Evolutionary conservation across 2,797 vertebrate species (phyloP), one percentile per base, ranked within the genome.

Genomic region (Selene dorsalis): DNA sequence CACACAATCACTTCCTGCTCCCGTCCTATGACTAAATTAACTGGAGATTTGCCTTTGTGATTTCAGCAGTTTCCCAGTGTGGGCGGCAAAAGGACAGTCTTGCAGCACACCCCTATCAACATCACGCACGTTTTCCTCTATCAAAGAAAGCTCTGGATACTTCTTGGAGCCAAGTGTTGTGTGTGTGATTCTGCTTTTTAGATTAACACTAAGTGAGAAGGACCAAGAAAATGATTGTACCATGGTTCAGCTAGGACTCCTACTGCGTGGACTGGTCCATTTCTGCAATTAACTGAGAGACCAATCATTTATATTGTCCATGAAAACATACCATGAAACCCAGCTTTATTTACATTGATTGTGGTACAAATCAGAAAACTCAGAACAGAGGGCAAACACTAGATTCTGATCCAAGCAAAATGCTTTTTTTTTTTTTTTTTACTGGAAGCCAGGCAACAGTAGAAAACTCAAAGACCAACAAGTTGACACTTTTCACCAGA

Each of bases 1-100:
- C 60, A 20, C 79, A 57, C 64, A 60, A 83, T 88, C 66, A 76
- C 85, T 90, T 92, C 90, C 90, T 91, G 89, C 88, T 90, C 59
- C 89, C 77, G 89, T 90, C 80, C 78, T 47, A 74, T 82, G 85
- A 87, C 81, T 82, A 60, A 84, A 87, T 88, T 84, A 87, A 75
- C 84, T 79, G 76, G 79, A 88, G 75, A 86, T 84, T 85, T 79
- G 59, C 64, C 50, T 84, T 84, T 84, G 85, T 84, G 83, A 88
- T 84, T 87, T 82, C 81, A 89, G 87, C 69, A 69, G 76, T 84
- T 92, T 88, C 79, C 70, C 64, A 77, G 39, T 58, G 74, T 87
- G 62, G 82, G 82, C 13, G 67, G 77, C 60, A 57, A 69, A 79
- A 79, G 63, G 28, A 57, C 70, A 57, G 26, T 6, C 43, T 24